Percentiles rank a stretch among this genome's conserved stretches.
These are phyloP conservation scores for Anastrepha ludens DNA, from an alignment of 1,140 invertebrate genomes.

Conservation along the genomic window DNA sequence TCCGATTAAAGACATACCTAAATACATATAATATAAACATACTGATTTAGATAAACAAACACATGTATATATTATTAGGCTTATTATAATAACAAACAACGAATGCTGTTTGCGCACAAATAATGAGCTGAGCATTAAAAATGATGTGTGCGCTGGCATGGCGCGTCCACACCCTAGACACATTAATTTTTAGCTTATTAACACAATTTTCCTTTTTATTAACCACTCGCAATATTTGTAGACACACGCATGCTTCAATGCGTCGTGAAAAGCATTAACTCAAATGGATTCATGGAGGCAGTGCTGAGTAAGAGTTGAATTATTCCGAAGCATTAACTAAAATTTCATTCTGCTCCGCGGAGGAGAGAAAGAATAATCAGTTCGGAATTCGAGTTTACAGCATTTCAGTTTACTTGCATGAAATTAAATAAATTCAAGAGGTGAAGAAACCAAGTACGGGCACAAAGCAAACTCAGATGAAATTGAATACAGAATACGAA, in stretches of 20 bases:
- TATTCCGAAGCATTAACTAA: too few relatives aligned
- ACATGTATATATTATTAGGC: not conserved
- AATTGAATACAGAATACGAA: too few relatives aligned
- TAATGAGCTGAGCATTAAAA: not conserved
- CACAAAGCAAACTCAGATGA: too few relatives aligned
- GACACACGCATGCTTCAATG: not conserved
- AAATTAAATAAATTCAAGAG: too few relatives aligned
- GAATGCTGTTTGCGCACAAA: not conserved
- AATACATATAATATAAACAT: not conserved
- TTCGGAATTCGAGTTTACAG: not conserved
- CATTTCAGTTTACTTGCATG: not conserved
- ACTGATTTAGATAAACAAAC: too few relatives aligned
- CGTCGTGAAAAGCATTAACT: not conserved
- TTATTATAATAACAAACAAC: conserved; percentile 4
- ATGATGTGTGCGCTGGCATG: not conserved
- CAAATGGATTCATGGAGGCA: too few relatives aligned
- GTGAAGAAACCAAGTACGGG: too few relatives aligned
- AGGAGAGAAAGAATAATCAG: not conserved
- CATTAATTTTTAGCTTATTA: not conserved
- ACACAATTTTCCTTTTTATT: conserved; percentile 7
- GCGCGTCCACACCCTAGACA: not conserved
- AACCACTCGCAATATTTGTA: not conserved
- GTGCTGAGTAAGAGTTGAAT: too few relatives aligned
- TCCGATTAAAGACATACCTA: not conserved
- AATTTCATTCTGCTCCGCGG: too few relatives aligned